These are phyloP conservation scores for Peromyscus leucopus DNA, from an alignment of 2,113 vertebrate species.

Conservation along the genomic window DNA sequence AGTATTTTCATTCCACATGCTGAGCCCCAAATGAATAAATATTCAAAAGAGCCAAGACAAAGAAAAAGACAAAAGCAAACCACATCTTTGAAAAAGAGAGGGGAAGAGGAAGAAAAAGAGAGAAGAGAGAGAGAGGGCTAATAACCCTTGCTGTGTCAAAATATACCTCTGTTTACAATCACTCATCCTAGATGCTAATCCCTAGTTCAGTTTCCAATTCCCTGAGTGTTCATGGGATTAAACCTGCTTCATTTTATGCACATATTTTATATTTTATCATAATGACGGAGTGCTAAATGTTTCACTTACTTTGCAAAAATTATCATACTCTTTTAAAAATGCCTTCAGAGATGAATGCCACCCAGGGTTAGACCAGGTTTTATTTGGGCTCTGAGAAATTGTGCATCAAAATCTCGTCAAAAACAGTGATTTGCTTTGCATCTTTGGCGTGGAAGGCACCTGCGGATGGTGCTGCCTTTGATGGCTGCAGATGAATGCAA, in stretches of 20 bases:
- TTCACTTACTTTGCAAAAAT: conserved; percentile 39
- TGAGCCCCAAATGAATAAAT: conserved; percentile 4
- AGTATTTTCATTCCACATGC: not conserved
- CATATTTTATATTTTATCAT: conserved; percentile 44
- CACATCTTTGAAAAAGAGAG: not conserved
- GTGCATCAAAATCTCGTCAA: not conserved
- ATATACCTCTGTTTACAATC: not conserved
- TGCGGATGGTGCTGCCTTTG: not conserved
- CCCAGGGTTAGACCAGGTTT: not conserved
- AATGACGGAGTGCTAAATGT: conserved; percentile 27
- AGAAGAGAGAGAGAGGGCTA: not conserved
- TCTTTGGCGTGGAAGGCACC: not conserved
- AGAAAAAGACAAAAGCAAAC: not conserved
- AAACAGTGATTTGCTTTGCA: conserved; percentile 20
- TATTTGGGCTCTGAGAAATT: not conserved
- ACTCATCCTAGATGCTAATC: not conserved
- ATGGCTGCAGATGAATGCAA: not conserved
- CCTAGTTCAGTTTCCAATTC: not conserved
- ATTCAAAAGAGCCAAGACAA: conserved; percentile 10
- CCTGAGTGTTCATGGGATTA: not conserved
- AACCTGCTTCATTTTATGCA: not conserved
- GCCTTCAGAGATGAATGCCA: not conserved
- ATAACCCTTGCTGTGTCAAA: not conserved
- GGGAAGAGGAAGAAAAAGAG: not conserved
- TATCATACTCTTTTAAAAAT: conserved; percentile 29